Base-by-base conservation (phyloP, 2,797 vertebrate species). In the Rhynchotus rufescens region DNA sequence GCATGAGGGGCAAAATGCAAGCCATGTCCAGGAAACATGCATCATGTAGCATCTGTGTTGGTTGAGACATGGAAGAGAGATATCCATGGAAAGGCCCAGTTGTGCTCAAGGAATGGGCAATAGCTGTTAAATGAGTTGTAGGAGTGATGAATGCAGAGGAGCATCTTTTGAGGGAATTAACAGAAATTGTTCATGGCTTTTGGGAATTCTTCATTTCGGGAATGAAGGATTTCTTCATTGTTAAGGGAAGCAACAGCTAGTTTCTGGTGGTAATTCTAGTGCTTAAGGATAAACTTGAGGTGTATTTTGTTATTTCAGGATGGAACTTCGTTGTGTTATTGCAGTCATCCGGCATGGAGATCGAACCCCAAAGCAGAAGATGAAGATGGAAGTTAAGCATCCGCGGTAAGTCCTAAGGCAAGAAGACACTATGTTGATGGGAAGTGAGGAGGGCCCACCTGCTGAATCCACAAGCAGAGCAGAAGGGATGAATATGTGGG, bases 381-480 rank as follows among this genome's bases (percentile, higher is more conserved):
- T 99, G 99, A 99, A 99, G 97, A 99, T 99, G 99, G 99, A 99
- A 95, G 99, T 99, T 71, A 99, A 98, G 26, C 99, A 99, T 92
- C 97, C 99, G 22, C 98, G 99, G 99, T 99, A 96, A 87, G 84
- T 28, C 36, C 54, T 28, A 30, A 72, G 57, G 49, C 71, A 36
- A 21, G 36, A 67, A 62, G 57, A 5, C 32, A 34, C 34, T 68
- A 20, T 42, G 30, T 65, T 74, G 22, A 42, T 80, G 85, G 54
- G 44, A 47, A 32, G 30, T 9, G 59, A 32, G 5, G 3, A 76
- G 20, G 19, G 15, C 42, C 25, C 1, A 0, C 72, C 34, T 66
- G 45, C 67, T 76, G 54, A 66, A 30, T 16, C 9, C 38, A 26
- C n/a, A 67, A 59, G 69, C 32, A 47, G 17, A 90, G 36, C 44